Evolutionary conservation across 2,888 invertebrate genomes (phyloP).

Genomic region (Hylaea fasciaria): DNA sequence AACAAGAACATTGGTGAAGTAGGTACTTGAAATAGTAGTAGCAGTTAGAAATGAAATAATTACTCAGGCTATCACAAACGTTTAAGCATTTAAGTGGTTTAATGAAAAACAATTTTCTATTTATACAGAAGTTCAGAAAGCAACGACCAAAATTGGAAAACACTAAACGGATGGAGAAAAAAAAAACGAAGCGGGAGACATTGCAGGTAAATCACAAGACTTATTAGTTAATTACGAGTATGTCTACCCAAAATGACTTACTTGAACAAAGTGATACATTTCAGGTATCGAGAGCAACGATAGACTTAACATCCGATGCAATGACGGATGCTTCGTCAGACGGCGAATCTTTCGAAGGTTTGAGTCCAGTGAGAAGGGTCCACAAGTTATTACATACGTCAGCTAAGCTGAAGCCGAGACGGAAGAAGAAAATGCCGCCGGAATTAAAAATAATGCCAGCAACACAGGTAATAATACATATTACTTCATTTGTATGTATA

Average conservation of each 20-base stretch:
- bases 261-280: conserved; percentile 42
- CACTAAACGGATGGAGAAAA: conserved; percentile 73
- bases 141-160: conserved; percentile 74
- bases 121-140: conserved; percentile 69
- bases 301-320: conserved; percentile 87
- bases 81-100: too few species aligned
- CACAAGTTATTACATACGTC: conserved; percentile 73
- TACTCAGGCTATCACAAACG: too few species aligned
- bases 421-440: conserved; percentile 83
- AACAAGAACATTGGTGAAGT: conserved; percentile 64
- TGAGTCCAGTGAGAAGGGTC: conserved; percentile 76
- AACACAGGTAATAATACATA: conserved; percentile 60
- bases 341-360: conserved; percentile 81
- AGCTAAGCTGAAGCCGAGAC: conserved; percentile 68
- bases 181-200: conserved; percentile 82
- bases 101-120: conserved; percentile 5
- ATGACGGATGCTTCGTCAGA: conserved; percentile 87
- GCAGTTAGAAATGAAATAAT: neutral
- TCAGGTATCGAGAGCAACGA: conserved; percentile 85
- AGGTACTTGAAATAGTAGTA: conserved; percentile 32
- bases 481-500: neutral
- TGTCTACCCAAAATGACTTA: neutral
- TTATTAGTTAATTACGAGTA: neutral
- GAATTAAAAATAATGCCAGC: conserved; percentile 80
- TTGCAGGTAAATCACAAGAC: conserved; percentile 75